Percentiles rank a stretch among this genome's conserved stretches.
Conservation (phyloP, 2,113 vertebrate genomes). For the Phaethon lepturus region DNA sequence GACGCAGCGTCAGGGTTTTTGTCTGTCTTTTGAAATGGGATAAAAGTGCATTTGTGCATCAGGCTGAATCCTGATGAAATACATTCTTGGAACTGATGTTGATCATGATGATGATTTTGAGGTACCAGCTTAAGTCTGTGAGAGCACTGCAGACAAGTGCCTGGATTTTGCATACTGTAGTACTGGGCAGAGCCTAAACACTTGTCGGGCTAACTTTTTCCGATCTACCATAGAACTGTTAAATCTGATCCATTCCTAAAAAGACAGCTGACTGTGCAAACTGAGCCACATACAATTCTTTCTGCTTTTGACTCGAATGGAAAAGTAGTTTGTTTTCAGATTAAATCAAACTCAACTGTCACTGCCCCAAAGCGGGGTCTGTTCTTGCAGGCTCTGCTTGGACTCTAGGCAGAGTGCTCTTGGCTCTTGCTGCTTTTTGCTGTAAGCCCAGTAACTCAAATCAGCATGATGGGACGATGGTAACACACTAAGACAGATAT, state of each 20-base stretch:
- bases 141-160: background rate
- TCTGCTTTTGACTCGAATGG: constrained; percentile 22
- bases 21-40: background rate
- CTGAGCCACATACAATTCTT: background rate
- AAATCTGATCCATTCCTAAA: background rate
- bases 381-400: constrained; percentile 34
- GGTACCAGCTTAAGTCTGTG: fast-evolving
- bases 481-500: background rate
- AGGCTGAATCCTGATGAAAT: background rate
- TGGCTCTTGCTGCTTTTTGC: background rate
- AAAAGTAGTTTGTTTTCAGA: constrained; percentile 38
- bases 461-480: background rate
- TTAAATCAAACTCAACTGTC: constrained; percentile 17
- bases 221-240: background rate
- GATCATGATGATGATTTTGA: background rate
- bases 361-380: constrained; percentile 29
- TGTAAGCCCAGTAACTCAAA: background rate
- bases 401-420: background rate
- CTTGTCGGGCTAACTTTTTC: background rate
- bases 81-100: background rate
- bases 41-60: background rate
- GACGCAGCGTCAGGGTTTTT: background rate
- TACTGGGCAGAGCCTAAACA: background rate
- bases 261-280: constrained; percentile 40
- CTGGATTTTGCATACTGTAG: background rate